Conservation (phyloP, 2,888 invertebrate genomes). For the Acrobasis consociella region DNA sequence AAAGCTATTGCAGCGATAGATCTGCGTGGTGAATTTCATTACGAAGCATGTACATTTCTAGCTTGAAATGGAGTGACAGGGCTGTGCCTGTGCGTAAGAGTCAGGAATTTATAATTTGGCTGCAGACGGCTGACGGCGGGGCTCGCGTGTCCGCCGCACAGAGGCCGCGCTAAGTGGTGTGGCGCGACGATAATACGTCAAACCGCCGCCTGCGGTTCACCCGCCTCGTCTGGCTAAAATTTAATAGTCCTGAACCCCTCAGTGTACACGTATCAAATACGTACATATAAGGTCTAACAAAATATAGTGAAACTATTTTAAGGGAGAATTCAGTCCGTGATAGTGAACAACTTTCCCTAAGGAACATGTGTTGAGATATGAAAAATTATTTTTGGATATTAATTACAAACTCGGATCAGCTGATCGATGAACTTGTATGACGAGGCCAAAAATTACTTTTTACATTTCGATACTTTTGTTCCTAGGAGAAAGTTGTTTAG, state of each 20-base stretch:
- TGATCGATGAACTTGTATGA: too few species aligned
- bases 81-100: conserved; percentile 16
- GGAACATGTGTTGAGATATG: too few species aligned
- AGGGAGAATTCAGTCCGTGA: too few species aligned
- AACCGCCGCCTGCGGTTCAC: conserved; percentile 60
- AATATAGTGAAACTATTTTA: too few species aligned
- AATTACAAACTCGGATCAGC: too few species aligned
- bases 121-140: conserved; percentile 18
- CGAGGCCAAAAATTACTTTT: too few species aligned
- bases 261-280: conserved; percentile 27
- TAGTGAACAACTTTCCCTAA: too few species aligned
- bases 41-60: neutral
- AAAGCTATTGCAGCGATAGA: neutral
- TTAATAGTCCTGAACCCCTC: conserved; percentile 53
- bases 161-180: conserved; percentile 56
- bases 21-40: conserved; percentile 3
- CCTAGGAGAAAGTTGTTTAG: too few species aligned
- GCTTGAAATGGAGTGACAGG: conserved; percentile 6
- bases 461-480: too few species aligned
- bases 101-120: conserved; percentile 20
- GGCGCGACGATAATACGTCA: conserved; percentile 68
- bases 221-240: conserved; percentile 52
- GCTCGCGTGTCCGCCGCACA: conserved; percentile 39
- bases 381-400: too few species aligned
- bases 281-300: too few species aligned